phyloP scores from a whole-genome alignment of 2,888 invertebrate genomes.

The Apeira syringaria region DNA sequence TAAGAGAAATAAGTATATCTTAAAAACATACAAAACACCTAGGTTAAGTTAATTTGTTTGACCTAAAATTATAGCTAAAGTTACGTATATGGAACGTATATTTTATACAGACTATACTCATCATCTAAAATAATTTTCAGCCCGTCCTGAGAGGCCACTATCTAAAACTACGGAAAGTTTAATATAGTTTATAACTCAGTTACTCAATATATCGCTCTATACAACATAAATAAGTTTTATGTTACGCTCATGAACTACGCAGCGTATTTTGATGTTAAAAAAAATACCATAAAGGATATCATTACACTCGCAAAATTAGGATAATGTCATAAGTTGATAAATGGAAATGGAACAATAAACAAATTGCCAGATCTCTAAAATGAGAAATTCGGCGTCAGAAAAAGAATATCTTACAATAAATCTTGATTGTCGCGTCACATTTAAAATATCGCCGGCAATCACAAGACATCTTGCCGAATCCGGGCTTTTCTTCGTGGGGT shows the following conservation, averaged over 20 bases:
- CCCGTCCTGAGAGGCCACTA: constrained; percentile 33
- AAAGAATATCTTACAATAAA: constrained; percentile 15
- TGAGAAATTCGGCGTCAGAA: constrained; percentile 4
- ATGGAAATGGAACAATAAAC: constrained; percentile 13
- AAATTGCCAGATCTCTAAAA: constrained; percentile 12
- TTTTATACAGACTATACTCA: constrained; percentile 21
- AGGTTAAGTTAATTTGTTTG: not conserved
- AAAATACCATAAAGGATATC: constrained; percentile 43
- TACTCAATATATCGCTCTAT: no score
- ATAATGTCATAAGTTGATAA: no score
- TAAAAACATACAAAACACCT: not conserved
- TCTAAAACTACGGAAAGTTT: constrained; percentile 50
- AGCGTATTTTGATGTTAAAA: no score
- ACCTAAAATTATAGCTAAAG: not conserved
- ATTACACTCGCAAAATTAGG: constrained; percentile 30
- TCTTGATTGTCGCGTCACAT: constrained; percentile 21
- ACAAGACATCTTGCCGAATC: constrained; percentile 28
- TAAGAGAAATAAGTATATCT: no score
- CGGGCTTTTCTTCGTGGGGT: constrained; percentile 24
- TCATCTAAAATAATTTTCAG: constrained; percentile 39
- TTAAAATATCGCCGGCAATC: constrained; percentile 31
- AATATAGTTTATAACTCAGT: constrained; percentile 52
- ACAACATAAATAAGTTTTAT: no score
- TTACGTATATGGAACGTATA: no score
- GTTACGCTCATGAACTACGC: no score